A percentile compares a stretch with the other conserved stretches of the same genome.
Conservation (phyloP, 2,888 invertebrate genomes). For the Troglohyphantes excavatus region DNA sequence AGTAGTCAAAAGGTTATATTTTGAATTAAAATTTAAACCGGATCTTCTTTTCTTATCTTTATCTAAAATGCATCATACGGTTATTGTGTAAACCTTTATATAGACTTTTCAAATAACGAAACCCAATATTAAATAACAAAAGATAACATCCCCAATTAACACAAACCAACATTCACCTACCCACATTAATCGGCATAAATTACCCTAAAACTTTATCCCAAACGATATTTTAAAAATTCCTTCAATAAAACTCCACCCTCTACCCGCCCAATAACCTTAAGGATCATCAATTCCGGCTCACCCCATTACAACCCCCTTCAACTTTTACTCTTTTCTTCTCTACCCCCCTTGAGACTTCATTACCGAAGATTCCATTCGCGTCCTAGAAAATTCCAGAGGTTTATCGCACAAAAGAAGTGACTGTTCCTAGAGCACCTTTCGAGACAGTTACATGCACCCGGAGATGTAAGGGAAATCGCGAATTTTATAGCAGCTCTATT, state of each 20-base stretch:
- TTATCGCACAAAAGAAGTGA: slow-evolving; percentile 45
- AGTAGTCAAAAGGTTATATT: too few species aligned
- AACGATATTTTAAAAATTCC: slow-evolving; percentile 28
- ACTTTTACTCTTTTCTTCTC: background rate
- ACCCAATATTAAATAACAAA: too few species aligned
- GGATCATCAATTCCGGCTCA: slow-evolving; percentile 55
- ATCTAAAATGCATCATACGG: too few species aligned
- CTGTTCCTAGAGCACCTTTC: slow-evolving; percentile 8
- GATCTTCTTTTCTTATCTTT: too few species aligned
- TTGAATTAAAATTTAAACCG: too few species aligned
- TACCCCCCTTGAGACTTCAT: slow-evolving; percentile 66
- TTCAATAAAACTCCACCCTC: slow-evolving; percentile 30
- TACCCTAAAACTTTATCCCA: background rate
- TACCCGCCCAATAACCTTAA: slow-evolving; percentile 46
- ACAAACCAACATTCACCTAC: too few species aligned
- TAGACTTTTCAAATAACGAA: too few species aligned
- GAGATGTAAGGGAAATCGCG: slow-evolving; percentile 15
- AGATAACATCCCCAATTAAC: too few species aligned
- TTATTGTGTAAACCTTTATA: too few species aligned
- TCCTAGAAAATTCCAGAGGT: slow-evolving; percentile 29
- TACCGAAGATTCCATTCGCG: slow-evolving; percentile 59
- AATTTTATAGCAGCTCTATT: slow-evolving; percentile 52
- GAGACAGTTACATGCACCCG: slow-evolving; percentile 28
- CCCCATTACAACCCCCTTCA: slow-evolving; percentile 23
- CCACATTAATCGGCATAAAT: too few species aligned